Evolutionary conservation across 1,140 invertebrate genomes (phyloP), one percentile per base, ranked within the genome.

Genomic region (Drosophila mojavensis): DNA sequence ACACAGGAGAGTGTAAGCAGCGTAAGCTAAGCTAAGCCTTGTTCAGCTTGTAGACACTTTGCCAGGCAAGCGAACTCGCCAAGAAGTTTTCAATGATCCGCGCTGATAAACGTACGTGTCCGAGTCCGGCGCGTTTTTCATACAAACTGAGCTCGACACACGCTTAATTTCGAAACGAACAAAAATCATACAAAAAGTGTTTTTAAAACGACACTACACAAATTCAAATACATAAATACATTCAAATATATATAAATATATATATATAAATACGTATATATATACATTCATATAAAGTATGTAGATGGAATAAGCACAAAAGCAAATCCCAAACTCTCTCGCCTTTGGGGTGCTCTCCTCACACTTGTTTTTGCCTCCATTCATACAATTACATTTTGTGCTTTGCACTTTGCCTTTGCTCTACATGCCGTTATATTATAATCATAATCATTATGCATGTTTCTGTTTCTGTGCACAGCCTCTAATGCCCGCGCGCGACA

Each of bases 101-200:
- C 79, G 59, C 59, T 60, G 63, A 71, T 55, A 69, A 43, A 71
- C 68, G 78, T 76, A 81, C 86, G 85, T 90, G 77, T 85, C 85
- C 84, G 81, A 74, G 78, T 84, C 71, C 81, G 75, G 66, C 86
- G 85, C 86, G 85, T 81, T 89, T 89, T 89, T 89, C 51, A 74
- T 30, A 71, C 75, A 78, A 85, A 89, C 85, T 89, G 85, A 82
- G 54, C 69, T 68, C 45, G 41, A 53, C 71, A 65, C 67, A 69
- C 79, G 65, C 79, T 88, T 79, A 66, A 73, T 81, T 89, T 84
- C 64, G 20, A 84, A 89, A 84, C 71, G 82, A 72, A 89, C 72
- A 72, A 89, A 81, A 80, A 89, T 78, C 70, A 69, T 85, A 75
- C 68, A 79, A 75, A 76, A 77, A 73, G 71, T 75, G 70, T 84